Evolutionary conservation across 2,797 vertebrate genomes (phyloP).

Genomic region (Pseudomugil gertrudae): DNA sequence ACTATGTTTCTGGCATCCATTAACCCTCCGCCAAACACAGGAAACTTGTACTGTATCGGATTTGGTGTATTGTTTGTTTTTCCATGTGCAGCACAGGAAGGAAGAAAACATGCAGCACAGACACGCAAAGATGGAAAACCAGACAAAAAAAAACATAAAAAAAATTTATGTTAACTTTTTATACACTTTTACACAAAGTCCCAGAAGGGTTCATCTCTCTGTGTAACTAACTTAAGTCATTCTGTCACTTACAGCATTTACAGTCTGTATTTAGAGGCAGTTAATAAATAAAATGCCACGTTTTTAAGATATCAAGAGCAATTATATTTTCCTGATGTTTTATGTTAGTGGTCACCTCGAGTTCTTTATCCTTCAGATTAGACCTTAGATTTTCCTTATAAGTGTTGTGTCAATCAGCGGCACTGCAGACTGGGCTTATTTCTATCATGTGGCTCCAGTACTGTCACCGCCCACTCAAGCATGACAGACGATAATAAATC

Average conservation of each 20-base stretch:
- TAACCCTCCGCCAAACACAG: slow-evolving; percentile 59
- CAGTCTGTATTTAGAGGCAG: too few species aligned
- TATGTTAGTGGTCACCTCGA: background rate
- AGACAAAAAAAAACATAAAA: too few species aligned
- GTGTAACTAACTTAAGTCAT: background rate
- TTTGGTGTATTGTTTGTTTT: slow-evolving; percentile 59
- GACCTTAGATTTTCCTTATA: slow-evolving; percentile 1
- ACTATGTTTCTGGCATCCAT: slow-evolving; percentile 65
- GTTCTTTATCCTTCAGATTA: background rate
- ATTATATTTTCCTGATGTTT: too few species aligned
- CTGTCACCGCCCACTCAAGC: slow-evolving; percentile 18
- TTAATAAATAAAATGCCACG: too few species aligned
- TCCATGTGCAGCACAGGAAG: slow-evolving; percentile 32
- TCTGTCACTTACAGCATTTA: background rate
- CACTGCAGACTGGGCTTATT: background rate
- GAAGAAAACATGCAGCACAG: background rate
- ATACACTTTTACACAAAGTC: background rate
- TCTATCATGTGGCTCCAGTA: slow-evolving; percentile 18
- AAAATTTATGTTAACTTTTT: too few species aligned
- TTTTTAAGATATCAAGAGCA: too few species aligned
- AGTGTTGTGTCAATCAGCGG: slow-evolving; percentile 16
- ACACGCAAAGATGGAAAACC: slow-evolving; percentile 1
- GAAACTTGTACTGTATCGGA: slow-evolving; percentile 54
- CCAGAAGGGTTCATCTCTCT: background rate
- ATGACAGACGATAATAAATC: slow-evolving; percentile 8